A percentile compares a stretch with the other conserved stretches of the same genome.
These are phyloP conservation scores for Diaprepes abbreviatus DNA, from an alignment of 2,888 invertebrate genomes.

Conservation along the genomic window DNA sequence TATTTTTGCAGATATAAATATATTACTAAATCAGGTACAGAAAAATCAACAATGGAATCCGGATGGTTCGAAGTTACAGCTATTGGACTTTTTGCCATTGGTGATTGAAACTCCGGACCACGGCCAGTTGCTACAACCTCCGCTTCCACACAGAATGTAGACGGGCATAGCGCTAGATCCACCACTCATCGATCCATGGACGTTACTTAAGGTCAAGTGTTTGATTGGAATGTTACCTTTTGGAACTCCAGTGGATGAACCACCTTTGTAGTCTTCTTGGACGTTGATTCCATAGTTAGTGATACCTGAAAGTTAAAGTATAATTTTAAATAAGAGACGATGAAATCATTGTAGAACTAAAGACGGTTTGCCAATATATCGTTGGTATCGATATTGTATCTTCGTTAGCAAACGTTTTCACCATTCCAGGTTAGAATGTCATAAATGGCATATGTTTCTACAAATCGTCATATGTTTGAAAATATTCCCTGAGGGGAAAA, in stretches of 20 bases:
- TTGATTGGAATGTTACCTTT: constrained; percentile 51
- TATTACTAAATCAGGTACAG: too few species aligned
- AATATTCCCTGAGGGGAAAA: too few species aligned
- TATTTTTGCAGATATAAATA: too few species aligned
- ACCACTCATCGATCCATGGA: constrained; percentile 49
- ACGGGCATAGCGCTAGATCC: constrained; percentile 45
- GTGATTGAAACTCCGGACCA: constrained; percentile 50
- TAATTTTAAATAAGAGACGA: too few species aligned
- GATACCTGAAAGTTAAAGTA: constrained; percentile 46
- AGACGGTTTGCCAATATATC: too few species aligned
- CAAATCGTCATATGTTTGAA: too few species aligned
- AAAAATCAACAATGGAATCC: constrained; percentile 39
- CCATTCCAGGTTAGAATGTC: not conserved
- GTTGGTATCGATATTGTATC: too few species aligned
- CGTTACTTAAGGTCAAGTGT: constrained; percentile 35
- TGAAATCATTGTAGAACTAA: too few species aligned
- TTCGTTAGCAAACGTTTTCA: too few species aligned
- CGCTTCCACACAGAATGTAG: constrained; percentile 50
- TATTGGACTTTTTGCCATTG: constrained; percentile 39
- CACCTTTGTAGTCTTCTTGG: constrained; percentile 51
- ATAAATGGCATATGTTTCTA: too few species aligned
- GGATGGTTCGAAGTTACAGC: constrained; percentile 48
- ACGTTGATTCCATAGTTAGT: constrained; percentile 51
- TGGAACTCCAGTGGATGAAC: constrained; percentile 44
- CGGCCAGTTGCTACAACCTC: constrained; percentile 47